These are phyloP conservation scores for Caiman crocodilus DNA, from an alignment of 2,797 vertebrate genomes.

Conservation along the genomic window DNA sequence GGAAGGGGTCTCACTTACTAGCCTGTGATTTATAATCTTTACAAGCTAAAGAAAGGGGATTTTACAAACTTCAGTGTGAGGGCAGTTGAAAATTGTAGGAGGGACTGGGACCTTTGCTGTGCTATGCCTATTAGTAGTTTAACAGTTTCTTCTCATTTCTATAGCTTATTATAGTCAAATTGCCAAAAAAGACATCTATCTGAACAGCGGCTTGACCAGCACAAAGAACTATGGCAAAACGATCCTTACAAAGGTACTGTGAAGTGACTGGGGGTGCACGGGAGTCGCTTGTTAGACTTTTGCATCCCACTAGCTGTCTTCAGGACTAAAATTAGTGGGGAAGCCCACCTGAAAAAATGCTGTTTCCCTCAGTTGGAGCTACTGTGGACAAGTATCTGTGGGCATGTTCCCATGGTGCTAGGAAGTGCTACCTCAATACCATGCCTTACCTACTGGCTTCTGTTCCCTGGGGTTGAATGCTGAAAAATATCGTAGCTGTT, in stretches of 20 bases:
- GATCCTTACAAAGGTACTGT: conserved; percentile 95
- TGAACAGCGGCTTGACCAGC: conserved; percentile 98
- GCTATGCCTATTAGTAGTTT: neutral
- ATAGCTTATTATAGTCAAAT: conserved; percentile 90
- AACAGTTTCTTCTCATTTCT: conserved; percentile 50
- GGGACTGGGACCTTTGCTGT: too few relatives aligned
- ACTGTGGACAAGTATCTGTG: neutral
- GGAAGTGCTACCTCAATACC: too few relatives aligned
- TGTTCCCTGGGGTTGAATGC: too few relatives aligned
- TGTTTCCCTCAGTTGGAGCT: neutral
- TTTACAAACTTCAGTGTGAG: too few relatives aligned
- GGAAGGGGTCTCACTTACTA: neutral
- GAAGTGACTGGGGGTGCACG: accelerated
- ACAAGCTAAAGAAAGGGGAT: neutral
- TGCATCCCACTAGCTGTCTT: neutral
- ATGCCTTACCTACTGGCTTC: too few relatives aligned
- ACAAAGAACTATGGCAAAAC: conserved; percentile 99
- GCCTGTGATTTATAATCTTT: neutral
- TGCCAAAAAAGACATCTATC: conserved; percentile 88
- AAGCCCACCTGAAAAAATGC: neutral
- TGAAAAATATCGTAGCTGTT: too few relatives aligned
- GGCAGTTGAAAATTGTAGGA: too few relatives aligned
- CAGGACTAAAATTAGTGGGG: neutral
- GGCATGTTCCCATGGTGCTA: too few relatives aligned
- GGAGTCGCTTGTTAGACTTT: accelerated